phyloP scores from a whole-genome alignment of 2,113 vertebrate species.

The Colistium nudipinnis region DNA sequence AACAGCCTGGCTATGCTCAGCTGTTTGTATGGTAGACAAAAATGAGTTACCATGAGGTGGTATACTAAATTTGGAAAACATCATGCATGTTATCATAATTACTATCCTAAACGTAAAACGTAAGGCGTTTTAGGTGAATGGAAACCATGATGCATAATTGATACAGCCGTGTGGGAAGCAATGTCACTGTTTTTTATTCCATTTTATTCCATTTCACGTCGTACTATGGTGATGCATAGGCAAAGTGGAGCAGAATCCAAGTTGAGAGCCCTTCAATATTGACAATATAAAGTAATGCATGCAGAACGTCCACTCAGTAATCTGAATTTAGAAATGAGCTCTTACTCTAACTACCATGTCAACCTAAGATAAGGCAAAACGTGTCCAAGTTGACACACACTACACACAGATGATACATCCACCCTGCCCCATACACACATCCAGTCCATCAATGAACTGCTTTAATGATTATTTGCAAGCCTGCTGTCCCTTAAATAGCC shows the following conservation, averaged over 20 bases:
- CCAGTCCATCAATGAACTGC: background rate
- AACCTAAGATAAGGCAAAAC: background rate
- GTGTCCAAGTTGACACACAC: background rate
- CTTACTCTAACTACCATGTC: background rate
- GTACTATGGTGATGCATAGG: background rate
- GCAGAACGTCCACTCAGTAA: background rate
- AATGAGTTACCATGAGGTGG: background rate
- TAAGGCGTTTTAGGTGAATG: constrained; percentile 15
- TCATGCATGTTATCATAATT: background rate
- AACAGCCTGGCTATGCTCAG: constrained; percentile 22
- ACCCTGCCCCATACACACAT: background rate
- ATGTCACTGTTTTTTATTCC: constrained; percentile 19
- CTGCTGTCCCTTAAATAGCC: background rate
- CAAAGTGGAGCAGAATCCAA: constrained; percentile 2
- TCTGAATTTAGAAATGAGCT: background rate
- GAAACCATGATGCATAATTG: constrained; percentile 39
- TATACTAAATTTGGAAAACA: background rate
- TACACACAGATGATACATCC: background rate
- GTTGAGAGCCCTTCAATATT: constrained; percentile 7
- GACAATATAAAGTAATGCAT: background rate
- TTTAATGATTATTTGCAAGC: constrained; percentile 23
- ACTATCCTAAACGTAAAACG: constrained; percentile 18
- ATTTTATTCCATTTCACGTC: constrained; percentile 1
- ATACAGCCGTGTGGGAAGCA: constrained; percentile 15
- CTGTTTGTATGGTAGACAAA: constrained; percentile 8